These are phyloP conservation scores for Lissonota sp. DNA, from an alignment of 2,888 invertebrate genomes.

Conservation along the genomic window DNA sequence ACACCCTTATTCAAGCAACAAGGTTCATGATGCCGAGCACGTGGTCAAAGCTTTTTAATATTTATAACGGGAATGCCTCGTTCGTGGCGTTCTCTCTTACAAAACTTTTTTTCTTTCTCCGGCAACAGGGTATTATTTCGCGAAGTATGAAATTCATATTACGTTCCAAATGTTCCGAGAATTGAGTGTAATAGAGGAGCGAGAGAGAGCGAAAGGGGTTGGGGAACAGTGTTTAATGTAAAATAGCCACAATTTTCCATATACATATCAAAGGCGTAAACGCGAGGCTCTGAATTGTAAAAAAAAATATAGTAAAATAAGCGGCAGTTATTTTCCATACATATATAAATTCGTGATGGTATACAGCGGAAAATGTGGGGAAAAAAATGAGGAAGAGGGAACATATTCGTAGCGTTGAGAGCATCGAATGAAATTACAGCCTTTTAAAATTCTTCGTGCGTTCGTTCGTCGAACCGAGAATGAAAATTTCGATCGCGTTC, in stretches of 20 bases:
- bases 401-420: constrained; percentile 21
- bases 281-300: not conserved
- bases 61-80: constrained; percentile 54
- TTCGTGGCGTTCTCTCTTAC: constrained; percentile 21
- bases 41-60: constrained; percentile 69
- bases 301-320: not conserved
- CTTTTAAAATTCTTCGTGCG: constrained; percentile 59
- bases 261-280: not conserved
- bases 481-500: constrained; percentile 64
- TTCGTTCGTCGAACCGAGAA: constrained; percentile 57
- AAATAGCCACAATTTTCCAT: constrained; percentile 38
- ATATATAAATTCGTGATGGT: constrained; percentile 6
- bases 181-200: not conserved
- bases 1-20: not conserved
- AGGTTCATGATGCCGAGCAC: constrained; percentile 29
- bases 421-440: constrained; percentile 48
- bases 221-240: not conserved
- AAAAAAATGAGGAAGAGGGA: not conserved
- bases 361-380: not conserved
- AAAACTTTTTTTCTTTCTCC: constrained; percentile 18
- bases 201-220: not conserved
- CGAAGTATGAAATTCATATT: constrained; percentile 76
- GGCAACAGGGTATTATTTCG: constrained; percentile 69
- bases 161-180: constrained; percentile 12
- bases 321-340: not conserved